These are phyloP conservation scores for Parnassius smintheus DNA, from an alignment of 2,888 invertebrate species.

Conservation along the genomic window DNA sequence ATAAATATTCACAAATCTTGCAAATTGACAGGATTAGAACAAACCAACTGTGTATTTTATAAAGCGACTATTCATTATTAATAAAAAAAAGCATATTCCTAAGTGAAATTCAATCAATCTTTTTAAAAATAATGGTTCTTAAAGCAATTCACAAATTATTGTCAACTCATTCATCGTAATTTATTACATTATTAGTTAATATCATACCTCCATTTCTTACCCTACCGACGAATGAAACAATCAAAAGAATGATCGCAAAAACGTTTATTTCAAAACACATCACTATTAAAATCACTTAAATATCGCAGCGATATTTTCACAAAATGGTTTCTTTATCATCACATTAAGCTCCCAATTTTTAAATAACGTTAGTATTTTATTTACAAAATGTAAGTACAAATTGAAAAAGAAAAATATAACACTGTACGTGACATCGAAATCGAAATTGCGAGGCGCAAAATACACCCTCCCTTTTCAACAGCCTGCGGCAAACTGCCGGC, in stretches of 20 bases:
- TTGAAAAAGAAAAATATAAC: neutral
- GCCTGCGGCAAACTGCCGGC: slow-evolving; percentile 19
- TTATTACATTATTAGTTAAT: too few relatives aligned
- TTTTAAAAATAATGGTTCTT: too few relatives aligned
- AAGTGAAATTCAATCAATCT: too few relatives aligned
- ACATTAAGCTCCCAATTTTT: slow-evolving; percentile 13
- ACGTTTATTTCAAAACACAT: slow-evolving; percentile 58
- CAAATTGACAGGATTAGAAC: too few relatives aligned
- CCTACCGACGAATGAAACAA: slow-evolving; percentile 50
- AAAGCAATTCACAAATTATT: too few relatives aligned
- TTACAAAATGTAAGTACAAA: neutral
- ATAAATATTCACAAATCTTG: too few relatives aligned
- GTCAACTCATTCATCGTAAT: too few relatives aligned
- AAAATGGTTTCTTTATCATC: slow-evolving; percentile 6
- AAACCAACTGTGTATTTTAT: too few relatives aligned
- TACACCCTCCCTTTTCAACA: slow-evolving; percentile 7
- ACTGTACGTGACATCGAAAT: slow-evolving; percentile 11
- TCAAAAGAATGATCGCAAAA: slow-evolving; percentile 49
- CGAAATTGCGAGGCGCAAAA: neutral
- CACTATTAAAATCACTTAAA: slow-evolving; percentile 41
- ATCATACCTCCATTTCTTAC: slow-evolving; percentile 59
- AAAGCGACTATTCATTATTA: too few relatives aligned
- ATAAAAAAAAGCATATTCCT: too few relatives aligned
- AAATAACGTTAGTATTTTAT: neutral
- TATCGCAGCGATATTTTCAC: slow-evolving; percentile 29